Evolutionary conservation across 37 sponge, comb jelly and placozoan genomes (phyloP), one percentile per base, ranked within the genome.

Genomic region (Beroe forskalii): DNA sequence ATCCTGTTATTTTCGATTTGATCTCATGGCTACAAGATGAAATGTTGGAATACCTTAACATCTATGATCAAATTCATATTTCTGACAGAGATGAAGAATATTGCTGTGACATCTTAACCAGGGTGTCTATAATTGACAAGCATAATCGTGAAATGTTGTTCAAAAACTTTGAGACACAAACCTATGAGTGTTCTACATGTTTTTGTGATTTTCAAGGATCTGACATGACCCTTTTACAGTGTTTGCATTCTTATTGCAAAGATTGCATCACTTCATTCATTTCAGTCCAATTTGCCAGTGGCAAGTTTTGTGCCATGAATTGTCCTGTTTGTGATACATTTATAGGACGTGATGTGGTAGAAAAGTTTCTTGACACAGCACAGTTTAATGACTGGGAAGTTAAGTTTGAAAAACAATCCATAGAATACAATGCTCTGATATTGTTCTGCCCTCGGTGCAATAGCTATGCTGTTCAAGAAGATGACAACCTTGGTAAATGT

Each of bases 21-120:
- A 69, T 69, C 72, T 19, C 72, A 69, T 69, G 72, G 72, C 28
- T 69, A 14, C 72, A 69, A 69, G 39, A 36, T 69, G 32, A 69
- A 33, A 12, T 69, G 38, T 32, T 69, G 4, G 72, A 69, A 33
- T 33, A 36, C 39, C 19, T 69, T 33, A 69, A 69, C 32, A 69
- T 69, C 12, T 69, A 69, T 69, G 72, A 69, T 35, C 37, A 69
- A 32, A 69, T 69, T 17, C 39, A 36, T 17, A 69, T 69, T 6
- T 32, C 72, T 36, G 72, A 69, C 38, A 32, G 33, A 69, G 9
- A 2, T 32, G 72, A 36, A 36, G 38, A 33, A 2, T 69, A 69
- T 17, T 69, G 72, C 72, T 69, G 72, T 69, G 72, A 69, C 38
- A 32, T 32, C 6, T 4, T 69, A 6, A 69, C 72, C 2, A 69